phyloP scores from a whole-genome alignment of 2,888 invertebrate species.

The Cylloceria caligata region DNA sequence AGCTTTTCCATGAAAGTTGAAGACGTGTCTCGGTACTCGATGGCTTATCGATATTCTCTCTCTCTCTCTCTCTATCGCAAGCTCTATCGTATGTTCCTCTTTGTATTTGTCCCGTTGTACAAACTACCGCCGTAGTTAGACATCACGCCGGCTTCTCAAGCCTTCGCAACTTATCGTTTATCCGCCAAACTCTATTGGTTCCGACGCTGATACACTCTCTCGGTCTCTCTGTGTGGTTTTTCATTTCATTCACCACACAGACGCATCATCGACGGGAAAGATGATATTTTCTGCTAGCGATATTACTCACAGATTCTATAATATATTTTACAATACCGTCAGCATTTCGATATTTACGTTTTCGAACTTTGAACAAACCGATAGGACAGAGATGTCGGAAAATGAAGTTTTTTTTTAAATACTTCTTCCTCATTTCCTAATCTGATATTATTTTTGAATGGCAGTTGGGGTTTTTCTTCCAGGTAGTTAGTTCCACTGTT shows the following conservation, averaged over 20 bases:
- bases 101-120: neutral
- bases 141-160: neutral
- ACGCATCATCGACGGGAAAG: conserved; percentile 2
- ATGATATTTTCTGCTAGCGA: neutral
- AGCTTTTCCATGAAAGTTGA: conserved; percentile 1
- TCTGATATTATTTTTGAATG: neutral
- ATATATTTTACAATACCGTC: neutral
- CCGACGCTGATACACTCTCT: neutral
- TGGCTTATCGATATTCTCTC: conserved; percentile 45
- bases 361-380: too few species aligned
- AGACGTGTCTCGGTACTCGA: conserved; percentile 37
- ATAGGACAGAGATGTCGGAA: too few species aligned
- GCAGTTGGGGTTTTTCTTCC: neutral
- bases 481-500: neutral
- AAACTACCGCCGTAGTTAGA: neutral
- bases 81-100: too few species aligned
- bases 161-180: conserved; percentile 12
- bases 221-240: neutral
- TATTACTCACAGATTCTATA: conserved; percentile 15
- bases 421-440: too few species aligned
- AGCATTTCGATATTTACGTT: too few species aligned
- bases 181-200: neutral
- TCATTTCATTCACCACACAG: neutral
- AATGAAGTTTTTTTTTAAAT: too few species aligned
- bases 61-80: conserved; percentile 14